These are phyloP conservation scores for Adineta ricciae DNA, from an alignment of 2,888 invertebrate species.

Conservation along the genomic window DNA sequence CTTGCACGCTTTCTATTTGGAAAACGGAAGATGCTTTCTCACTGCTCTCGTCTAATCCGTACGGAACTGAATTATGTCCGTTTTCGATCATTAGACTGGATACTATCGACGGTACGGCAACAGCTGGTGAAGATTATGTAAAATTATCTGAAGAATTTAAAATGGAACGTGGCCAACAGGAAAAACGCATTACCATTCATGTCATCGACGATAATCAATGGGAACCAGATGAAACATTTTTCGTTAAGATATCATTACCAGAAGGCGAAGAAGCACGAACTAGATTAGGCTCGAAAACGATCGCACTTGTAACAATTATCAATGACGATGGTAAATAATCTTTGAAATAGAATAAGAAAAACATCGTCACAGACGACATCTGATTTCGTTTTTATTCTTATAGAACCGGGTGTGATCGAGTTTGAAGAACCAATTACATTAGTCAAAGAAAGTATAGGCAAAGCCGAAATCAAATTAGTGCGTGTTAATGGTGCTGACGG, in stretches of 20 bases:
- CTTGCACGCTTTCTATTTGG: neutral
- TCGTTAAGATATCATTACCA: slow-evolving; percentile 48
- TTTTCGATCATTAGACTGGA: slow-evolving; percentile 49
- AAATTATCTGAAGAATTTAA: slow-evolving; percentile 53
- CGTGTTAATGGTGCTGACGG: slow-evolving; percentile 56
- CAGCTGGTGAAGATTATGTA: slow-evolving; percentile 55
- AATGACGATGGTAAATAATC: slow-evolving; percentile 55
- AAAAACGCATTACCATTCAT: slow-evolving; percentile 13
- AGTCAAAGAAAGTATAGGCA: slow-evolving; percentile 55
- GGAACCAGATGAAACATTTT: slow-evolving; percentile 59
- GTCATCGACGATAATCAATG: slow-evolving; percentile 56
- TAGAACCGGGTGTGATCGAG: slow-evolving; percentile 56
- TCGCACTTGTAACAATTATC: slow-evolving; percentile 57
- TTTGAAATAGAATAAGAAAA: neutral
- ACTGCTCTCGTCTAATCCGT: too few relatives aligned
- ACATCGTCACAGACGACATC: too few relatives aligned
- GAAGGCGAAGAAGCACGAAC: slow-evolving; percentile 44
- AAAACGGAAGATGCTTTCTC: too few relatives aligned
- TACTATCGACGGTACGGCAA: slow-evolving; percentile 57
- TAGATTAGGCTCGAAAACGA: slow-evolving; percentile 53
- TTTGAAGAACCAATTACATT: slow-evolving; percentile 55
- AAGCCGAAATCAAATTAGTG: slow-evolving; percentile 51
- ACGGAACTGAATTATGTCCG: neutral
- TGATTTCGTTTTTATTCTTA: too few relatives aligned
- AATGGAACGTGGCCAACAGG: slow-evolving; percentile 46